Percentiles rank a stretch among this genome's conserved stretches.
phyloP scores from a whole-genome alignment of 2,113 vertebrate genomes.

The Regulus satrapa region DNA sequence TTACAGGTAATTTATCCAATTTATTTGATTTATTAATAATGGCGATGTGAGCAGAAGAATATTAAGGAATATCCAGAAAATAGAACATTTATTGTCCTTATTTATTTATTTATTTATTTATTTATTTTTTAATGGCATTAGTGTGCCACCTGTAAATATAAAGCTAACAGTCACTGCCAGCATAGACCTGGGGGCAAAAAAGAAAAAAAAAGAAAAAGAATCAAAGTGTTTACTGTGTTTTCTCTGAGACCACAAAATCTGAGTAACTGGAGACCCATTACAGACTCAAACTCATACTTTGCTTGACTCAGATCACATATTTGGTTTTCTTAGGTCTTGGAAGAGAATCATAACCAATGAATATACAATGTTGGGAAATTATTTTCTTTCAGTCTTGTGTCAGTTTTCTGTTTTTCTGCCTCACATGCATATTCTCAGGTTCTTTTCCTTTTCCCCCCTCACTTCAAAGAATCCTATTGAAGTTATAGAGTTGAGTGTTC shows the following conservation, averaged over 20 bases:
- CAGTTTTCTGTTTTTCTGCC: background rate
- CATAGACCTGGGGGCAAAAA: background rate
- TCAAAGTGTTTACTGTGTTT: background rate
- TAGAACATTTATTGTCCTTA: background rate
- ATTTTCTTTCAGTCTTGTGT: background rate
- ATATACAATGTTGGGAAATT: background rate
- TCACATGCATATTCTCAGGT: fast-evolving
- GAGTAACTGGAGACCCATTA: background rate
- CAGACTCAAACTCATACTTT: background rate
- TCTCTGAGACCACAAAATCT: background rate
- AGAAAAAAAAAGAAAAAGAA: background rate
- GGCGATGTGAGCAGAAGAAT: background rate
- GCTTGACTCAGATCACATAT: background rate
- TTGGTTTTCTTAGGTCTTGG: background rate
- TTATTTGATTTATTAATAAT: background rate
- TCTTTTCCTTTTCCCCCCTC: fast-evolving
- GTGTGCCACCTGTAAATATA: background rate
- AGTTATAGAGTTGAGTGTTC: background rate
- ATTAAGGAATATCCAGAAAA: background rate
- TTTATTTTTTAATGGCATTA: fast-evolving
- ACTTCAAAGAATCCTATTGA: background rate
- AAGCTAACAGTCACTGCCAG: background rate
- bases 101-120: background rate
- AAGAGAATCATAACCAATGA: background rate
- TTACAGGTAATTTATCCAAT: background rate